A percentile compares a stretch with the other conserved stretches of the same genome.
phyloP scores from a whole-genome alignment of 2,113 vertebrate species.

The Microtus ochrogaster region DNA sequence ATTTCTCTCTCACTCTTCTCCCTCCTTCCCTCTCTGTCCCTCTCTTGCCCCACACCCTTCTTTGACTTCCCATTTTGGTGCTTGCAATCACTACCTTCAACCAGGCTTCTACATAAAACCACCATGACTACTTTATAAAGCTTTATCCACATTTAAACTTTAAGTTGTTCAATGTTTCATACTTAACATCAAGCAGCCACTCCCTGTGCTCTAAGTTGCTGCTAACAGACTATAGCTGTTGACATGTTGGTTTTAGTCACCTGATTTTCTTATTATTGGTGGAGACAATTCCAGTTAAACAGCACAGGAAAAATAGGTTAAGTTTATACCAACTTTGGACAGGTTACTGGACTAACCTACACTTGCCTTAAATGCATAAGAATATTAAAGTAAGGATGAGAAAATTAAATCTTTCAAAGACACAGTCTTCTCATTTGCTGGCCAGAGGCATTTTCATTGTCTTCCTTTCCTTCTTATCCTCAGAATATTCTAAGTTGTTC shows the following conservation, averaged over 20 bases:
- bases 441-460: too few relatives aligned
- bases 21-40: background rate
- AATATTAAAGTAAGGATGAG: background rate
- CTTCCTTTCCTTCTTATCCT: background rate
- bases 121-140: conserved; percentile 32
- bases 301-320: background rate
- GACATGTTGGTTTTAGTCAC: background rate
- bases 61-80: conserved; percentile 73
- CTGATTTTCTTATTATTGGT: background rate
- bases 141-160: conserved; percentile 33
- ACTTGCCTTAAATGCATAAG: background rate
- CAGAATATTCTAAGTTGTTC: background rate
- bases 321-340: background rate
- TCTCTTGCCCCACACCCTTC: background rate
- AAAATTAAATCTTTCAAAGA: conserved; percentile 38
- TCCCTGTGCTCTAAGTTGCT: background rate
- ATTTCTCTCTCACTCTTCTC: conserved; percentile 72
- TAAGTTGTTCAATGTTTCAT: background rate
- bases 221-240: background rate
- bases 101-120: conserved; percentile 50
- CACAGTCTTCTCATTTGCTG: conserved; percentile 15
- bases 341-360: background rate
- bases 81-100: conserved; percentile 60
- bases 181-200: background rate
- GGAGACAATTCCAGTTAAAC: background rate